Conservation (phyloP, 2,113 vertebrate species). For the Hydropotes inermis region DNA sequence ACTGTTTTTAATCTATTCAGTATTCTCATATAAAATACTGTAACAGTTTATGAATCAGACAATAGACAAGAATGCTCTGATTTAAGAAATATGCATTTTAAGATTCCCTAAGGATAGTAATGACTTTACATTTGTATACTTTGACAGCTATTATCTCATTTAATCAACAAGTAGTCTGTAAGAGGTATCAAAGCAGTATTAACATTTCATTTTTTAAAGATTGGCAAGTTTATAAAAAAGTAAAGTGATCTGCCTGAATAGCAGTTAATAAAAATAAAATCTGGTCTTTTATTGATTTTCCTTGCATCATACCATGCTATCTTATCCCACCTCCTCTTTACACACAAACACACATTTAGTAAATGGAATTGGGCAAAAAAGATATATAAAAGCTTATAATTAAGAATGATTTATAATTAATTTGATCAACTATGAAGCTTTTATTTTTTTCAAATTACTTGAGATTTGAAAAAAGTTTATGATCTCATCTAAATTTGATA, state of each 20-base stretch:
- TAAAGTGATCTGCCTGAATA: background rate
- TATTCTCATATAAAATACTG: background rate
- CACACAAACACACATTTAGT: background rate
- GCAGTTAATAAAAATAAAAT: background rate
- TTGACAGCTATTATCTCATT: background rate
- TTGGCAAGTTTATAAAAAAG: background rate
- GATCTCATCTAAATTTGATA: background rate
- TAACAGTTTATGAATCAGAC: background rate
- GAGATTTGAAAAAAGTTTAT: background rate
- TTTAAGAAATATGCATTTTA: background rate
- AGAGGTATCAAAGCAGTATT: background rate
- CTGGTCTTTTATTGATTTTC: background rate
- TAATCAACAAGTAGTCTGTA: background rate
- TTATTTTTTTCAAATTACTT: background rate
- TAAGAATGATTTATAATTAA: background rate
- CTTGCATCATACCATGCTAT: background rate
- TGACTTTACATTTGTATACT: background rate
- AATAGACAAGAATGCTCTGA: background rate
- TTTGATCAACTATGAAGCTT: background rate
- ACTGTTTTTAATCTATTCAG: background rate
- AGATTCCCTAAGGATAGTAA: background rate
- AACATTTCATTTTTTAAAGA: slow-evolving; percentile 9
- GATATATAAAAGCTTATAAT: background rate
- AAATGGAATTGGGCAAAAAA: background rate
- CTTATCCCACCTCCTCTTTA: background rate